These are phyloP conservation scores for Cherax quadricarinatus DNA, from an alignment of 1,140 invertebrate species.

Conservation along the genomic window DNA sequence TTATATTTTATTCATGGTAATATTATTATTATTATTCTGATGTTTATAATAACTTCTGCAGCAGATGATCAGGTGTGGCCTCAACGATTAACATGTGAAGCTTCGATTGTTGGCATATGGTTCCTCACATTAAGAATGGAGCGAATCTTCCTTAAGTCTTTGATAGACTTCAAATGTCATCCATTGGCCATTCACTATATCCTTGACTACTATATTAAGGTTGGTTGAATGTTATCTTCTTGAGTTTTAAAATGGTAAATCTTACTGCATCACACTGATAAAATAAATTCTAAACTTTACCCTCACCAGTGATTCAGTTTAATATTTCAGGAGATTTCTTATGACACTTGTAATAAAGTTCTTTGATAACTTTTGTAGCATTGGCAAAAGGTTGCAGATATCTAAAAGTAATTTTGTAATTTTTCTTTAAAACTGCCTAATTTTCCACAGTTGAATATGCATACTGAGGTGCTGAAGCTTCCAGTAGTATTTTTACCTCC, in stretches of 20 bases:
- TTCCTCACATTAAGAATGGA: not conserved
- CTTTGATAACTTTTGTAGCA: too few relatives aligned
- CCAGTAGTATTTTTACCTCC: conserved; percentile 9
- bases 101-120: conserved; percentile 5
- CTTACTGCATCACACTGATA: too few relatives aligned
- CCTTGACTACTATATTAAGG: not conserved
- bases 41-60: not conserved
- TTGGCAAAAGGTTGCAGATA: too few relatives aligned
- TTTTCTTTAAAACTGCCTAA: not conserved
- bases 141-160: not conserved
- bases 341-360: too few relatives aligned
- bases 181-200: not conserved
- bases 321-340: not conserved
- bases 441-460: conserved; percentile 4
- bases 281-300: too few relatives aligned
- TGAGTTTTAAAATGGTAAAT: not conserved
- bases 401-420: too few relatives aligned
- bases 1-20: too few relatives aligned
- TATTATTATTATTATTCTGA: too few relatives aligned
- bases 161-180: not conserved
- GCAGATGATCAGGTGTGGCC: not conserved
- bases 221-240: not conserved
- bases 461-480: not conserved
- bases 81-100: not conserved
- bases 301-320: not conserved